Evolutionary conservation across 2,888 invertebrate species (phyloP), one percentile per base, ranked within the genome.

Genomic region (Acleris laterana): DNA sequence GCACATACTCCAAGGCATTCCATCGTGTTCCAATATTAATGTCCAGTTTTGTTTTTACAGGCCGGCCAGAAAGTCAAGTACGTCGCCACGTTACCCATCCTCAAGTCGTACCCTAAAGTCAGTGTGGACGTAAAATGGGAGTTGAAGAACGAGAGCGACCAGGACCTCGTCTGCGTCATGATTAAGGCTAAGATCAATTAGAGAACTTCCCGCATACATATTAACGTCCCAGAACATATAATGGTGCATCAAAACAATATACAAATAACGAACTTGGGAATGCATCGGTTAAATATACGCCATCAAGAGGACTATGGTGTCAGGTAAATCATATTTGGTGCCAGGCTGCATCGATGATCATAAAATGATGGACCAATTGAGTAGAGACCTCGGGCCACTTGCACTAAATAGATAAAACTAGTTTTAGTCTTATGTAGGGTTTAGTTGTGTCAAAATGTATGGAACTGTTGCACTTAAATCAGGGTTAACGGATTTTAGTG

Each of bases 101-200:
- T 94, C n/a, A 94, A 94, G 73, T 90, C 90, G 0, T 97, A 96
- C 82, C 97, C 97, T 0, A 95, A 93, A 84, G 95, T 96, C 74
- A 89, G 79, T 17, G 95, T 97, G 0, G 93, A 94, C 7, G 95
- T 97, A 2, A 96, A 96, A 81, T 97, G 96, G 96, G 95, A 96
- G 82, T 87, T 97, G 22, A 91, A 94, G 79, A 93, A 94, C 79
- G 94, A 94, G 63, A 87, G 93, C 2, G 89, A 83, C 0, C 92
- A 95, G 49, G 95, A 95, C 75, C 92, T 96, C 38, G 89, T 96
- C 62, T 97, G 97, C 80, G 83, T 95, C 19, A 69, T 95, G 69
- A 95, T 97, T 74, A 95, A 96, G 11, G 95, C 96, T 7, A 95
- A 93, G 85, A 94, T 96, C 65, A 79, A 84, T 68, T 89, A 82